Conservation (phyloP, 2,888 invertebrate species). For the Tenthredo mesomela region DNA sequence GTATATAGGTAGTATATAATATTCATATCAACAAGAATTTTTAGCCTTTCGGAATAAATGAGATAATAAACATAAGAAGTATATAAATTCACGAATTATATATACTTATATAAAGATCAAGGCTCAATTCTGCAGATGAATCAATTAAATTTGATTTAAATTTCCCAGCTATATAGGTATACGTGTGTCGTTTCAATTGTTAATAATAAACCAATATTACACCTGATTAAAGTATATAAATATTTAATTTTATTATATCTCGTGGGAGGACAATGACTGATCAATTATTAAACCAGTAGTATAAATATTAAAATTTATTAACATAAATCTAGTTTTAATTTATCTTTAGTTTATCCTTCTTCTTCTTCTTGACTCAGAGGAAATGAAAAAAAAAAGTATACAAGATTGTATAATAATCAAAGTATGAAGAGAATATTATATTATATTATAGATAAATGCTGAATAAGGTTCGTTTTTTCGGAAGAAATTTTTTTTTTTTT, state of each 20-base stretch:
- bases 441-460: too few relatives aligned
- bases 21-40: conserved; percentile 4
- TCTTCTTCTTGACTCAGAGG: too few relatives aligned
- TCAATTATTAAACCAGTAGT: background rate
- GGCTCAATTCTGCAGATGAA: background rate
- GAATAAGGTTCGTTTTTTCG: too few relatives aligned
- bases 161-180: background rate
- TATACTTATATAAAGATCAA: background rate
- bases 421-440: too few relatives aligned
- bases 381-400: too few relatives aligned
- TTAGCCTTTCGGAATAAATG: conserved; percentile 13
- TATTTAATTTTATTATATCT: background rate
- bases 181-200: background rate
- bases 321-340: background rate
- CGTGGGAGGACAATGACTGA: conserved; percentile 19
- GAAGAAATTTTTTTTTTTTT: too few relatives aligned
- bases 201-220: background rate
- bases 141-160: conserved; percentile 27
- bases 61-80: background rate
- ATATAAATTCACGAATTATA: background rate
- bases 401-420: too few relatives aligned
- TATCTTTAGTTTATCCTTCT: too few relatives aligned
- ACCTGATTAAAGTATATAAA: background rate
- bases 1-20: background rate
- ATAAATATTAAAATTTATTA: background rate